Conservation (phyloP, 2,888 invertebrate genomes). For the Chelonus formosanus region DNA sequence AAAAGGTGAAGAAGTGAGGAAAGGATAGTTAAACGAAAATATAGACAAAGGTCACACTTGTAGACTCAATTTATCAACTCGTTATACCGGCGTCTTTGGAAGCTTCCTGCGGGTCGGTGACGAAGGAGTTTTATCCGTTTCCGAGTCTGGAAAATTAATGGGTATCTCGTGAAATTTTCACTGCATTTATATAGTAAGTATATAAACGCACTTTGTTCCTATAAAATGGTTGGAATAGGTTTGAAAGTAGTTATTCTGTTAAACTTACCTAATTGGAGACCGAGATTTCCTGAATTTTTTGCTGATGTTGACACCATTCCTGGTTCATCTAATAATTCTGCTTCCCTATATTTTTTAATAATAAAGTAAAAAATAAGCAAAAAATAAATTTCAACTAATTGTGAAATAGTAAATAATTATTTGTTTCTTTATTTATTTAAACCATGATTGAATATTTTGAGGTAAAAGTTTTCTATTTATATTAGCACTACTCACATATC, state of each 20-base stretch:
- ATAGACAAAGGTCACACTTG: constrained; percentile 70
- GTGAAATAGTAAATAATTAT: too few relatives aligned
- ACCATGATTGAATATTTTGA: too few relatives aligned
- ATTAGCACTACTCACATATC: constrained; percentile 67
- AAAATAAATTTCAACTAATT: too few relatives aligned
- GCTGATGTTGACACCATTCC: constrained; percentile 58
- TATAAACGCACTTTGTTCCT: background rate
- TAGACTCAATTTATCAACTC: constrained; percentile 68
- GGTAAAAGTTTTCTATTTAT: too few relatives aligned
- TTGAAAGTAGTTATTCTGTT: background rate
- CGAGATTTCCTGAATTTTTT: constrained; percentile 61
- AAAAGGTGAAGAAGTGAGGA: constrained; percentile 18
- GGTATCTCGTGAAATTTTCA: constrained; percentile 20
- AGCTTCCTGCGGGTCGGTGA: constrained; percentile 93
- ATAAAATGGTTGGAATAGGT: too few relatives aligned
- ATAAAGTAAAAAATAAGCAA: too few relatives aligned
- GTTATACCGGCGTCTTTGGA: constrained; percentile 96
- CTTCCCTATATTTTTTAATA: constrained; percentile 64
- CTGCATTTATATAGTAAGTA: background rate
- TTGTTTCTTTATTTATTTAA: too few relatives aligned
- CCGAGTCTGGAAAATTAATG: constrained; percentile 75
- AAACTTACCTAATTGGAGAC: constrained; percentile 71
- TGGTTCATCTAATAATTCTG: constrained; percentile 74
- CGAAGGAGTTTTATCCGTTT: constrained; percentile 86
- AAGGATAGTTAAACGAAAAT: constrained; percentile 32